Evolutionary conservation across 2,888 invertebrate genomes (phyloP), one percentile per base, ranked within the genome.

Genomic region (Lasioglossum malachurum): DNA sequence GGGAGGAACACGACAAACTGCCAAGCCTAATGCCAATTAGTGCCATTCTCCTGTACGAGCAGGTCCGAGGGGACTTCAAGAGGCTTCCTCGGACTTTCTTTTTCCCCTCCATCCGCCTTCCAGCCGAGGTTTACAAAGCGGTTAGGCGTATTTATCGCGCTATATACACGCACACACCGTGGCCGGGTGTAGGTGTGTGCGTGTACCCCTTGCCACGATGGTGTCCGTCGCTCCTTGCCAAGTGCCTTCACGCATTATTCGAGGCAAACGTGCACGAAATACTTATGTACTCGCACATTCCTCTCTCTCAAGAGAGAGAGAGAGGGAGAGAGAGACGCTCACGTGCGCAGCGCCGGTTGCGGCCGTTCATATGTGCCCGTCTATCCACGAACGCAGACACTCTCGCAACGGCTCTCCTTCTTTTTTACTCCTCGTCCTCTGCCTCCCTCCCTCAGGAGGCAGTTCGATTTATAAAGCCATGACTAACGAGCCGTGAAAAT

Each of bases 11-110:
- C 93, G 94, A 94, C 93, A 94, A 94, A 94, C 94, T 94, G 94
- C 93, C 94, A 94, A 91, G 93, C 94, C 93, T 94, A 94, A 95
- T 94, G 94, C 94, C 95, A 95, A 95, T 95, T 95, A 95, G 95
- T 95, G 95, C 94, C 95, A 95, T 94, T 95, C 94, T 92, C 90
- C 90, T 90, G 93, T 91, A 87, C 91, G 90, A 92, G 88, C 84
- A 86, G 86, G 86, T 89, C 91, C 88, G 87, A 88, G 89, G 87
- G 83, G 87, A 87, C 84, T 87, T 78, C 74, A 82, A 89, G 89
- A 87, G 86, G 82, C 84, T 88, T 87, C 89, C 89, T 86, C 82
- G 86, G 82, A 88, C 87, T 90, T 88, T 88, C 90, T 87, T 86
- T 87, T 85, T 82, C 79, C 78, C 78, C 81, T 82, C 84, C 75